Evolutionary conservation across 23 tunicate genomes (phyloP).

Genomic region (Ascidia mentula): DNA sequence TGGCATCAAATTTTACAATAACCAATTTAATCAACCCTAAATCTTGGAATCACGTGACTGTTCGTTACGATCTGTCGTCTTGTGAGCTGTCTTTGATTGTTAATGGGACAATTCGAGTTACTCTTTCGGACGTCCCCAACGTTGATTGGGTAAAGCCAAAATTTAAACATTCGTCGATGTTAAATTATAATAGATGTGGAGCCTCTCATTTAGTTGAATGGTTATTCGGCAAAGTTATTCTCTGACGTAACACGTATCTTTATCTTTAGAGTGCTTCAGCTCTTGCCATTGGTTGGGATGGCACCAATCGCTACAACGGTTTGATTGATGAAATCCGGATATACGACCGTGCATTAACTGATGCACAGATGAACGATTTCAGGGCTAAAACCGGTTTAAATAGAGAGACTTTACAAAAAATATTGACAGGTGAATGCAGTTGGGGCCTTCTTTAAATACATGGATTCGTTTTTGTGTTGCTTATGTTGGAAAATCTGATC

Average conservation of each 20-base stretch:
- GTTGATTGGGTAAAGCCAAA: slow-evolving; percentile 15
- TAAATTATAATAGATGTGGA: too few relatives aligned
- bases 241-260: too few relatives aligned
- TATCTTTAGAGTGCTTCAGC: not conserved
- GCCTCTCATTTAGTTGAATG: not conserved
- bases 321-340: slow-evolving; percentile 23
- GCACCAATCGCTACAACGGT: not conserved
- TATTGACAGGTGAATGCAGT: slow-evolving; percentile 29
- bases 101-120: not conserved
- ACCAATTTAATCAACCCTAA: not conserved
- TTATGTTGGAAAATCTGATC: too few relatives aligned
- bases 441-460: too few relatives aligned
- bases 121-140: not conserved
- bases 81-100: not conserved
- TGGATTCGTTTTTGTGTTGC: too few relatives aligned
- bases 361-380: not conserved
- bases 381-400: slow-evolving; percentile 11
- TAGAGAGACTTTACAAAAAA: not conserved
- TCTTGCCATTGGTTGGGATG: slow-evolving; percentile 7
- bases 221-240: not conserved
- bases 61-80: not conserved
- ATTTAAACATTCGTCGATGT: not conserved
- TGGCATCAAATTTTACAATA: not conserved
- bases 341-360: slow-evolving; percentile 23
- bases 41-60: slow-evolving; percentile 12